Evolutionary conservation across 1,140 invertebrate species (phyloP), one percentile per base, ranked within the genome.

Genomic region (Linepithema humile): DNA sequence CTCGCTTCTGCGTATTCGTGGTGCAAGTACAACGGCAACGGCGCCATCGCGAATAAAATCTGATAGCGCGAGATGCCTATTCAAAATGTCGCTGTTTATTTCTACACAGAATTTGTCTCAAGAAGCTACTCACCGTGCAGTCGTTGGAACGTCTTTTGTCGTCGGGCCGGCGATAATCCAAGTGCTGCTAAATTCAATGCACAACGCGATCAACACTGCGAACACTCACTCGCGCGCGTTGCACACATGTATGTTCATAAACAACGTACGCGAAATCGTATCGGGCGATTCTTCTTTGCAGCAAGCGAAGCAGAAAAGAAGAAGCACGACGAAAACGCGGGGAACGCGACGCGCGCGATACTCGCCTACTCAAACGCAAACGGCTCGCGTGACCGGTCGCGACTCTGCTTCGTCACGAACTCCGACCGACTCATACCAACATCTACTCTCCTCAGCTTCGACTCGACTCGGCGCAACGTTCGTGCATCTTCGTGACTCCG

Each of bases 101-200:
- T 29, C 29, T 55, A 43, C 38, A 59, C 43, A 45, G 43, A n/a
- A 53, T 20, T 6, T 15, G 3, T 3, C 0, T n/a, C n/a, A n/a
- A n/a, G 12, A 32, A 10, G 3, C 0, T 10, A 88, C 86, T 87
- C 69, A 88, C 86, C 23, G 29, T 60, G 23, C 23, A 4, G 38
- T 3, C 1, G n/a, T n/a, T n/a, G n/a, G 17, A 55, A 45, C 17
- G 10, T 70, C 45, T 67, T 57, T 2, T 48, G 48, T 43, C 85
- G 45, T 20, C 20, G 35, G 17, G 45, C 55, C 32, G 75, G 55
- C 50, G 75, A 59, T 85, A 85, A 88, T 88, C 87, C 87, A 88
- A 74, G 87, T 88, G 85, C 69, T 48, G 85, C n/a, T n/a, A n/a
- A 43, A 20, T 53, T 15, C 60, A 7, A 29, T 48, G 67, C 57